Conservation (phyloP, 2,113 vertebrate genomes). For the Prietella phreatophila region DNA sequence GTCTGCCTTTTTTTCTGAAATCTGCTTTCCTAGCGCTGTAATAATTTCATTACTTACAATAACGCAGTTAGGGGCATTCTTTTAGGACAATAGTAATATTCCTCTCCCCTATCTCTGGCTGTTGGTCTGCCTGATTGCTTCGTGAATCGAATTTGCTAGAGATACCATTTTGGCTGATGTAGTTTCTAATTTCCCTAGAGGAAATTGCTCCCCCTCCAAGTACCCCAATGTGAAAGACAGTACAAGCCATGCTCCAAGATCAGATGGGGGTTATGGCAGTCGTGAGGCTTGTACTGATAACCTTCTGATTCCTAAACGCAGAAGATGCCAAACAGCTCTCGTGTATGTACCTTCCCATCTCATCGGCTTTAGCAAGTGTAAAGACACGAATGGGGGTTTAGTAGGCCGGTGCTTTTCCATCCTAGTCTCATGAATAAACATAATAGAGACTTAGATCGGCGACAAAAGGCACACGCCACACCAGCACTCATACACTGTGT, state of each 20-base stretch:
- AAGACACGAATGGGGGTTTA: neutral
- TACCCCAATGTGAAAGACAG: neutral
- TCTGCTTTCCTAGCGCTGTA: neutral
- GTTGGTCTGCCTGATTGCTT: conserved; percentile 22
- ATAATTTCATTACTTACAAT: neutral
- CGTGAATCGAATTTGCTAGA: conserved; percentile 23
- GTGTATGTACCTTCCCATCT: neutral
- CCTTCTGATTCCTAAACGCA: neutral
- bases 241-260: neutral
- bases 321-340: neutral
- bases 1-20: neutral
- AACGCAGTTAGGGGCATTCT: neutral
- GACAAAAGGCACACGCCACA: neutral
- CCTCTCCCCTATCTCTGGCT: neutral
- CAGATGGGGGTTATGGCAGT: neutral
- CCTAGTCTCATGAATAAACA: neutral
- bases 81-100: neutral
- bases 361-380: neutral
- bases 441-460: neutral
- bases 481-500: neutral
- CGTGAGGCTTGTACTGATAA: neutral
- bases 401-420: neutral
- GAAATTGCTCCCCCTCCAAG: neutral
- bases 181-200: neutral
- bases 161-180: neutral